These are phyloP conservation scores for Forbesichthys agassizii DNA, from an alignment of 2,113 vertebrate genomes.

Conservation along the genomic window DNA sequence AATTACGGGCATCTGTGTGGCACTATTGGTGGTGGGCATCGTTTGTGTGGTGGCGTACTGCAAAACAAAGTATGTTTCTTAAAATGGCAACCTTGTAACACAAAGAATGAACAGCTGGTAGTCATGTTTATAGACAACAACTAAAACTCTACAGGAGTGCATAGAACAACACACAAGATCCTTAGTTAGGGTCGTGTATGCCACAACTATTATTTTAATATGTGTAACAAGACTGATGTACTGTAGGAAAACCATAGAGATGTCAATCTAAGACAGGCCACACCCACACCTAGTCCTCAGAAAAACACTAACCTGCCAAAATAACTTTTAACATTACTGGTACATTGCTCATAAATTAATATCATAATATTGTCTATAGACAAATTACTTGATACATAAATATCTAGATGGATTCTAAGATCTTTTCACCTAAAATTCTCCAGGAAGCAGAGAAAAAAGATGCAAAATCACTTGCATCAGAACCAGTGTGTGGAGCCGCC, in stretches of 20 bases:
- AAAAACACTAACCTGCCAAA: background rate
- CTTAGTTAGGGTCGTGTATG: too few species aligned
- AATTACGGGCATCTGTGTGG: constrained; percentile 97
- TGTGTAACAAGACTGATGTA: too few species aligned
- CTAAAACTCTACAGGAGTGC: too few species aligned
- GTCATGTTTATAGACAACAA: background rate
- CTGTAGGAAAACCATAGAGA: too few species aligned
- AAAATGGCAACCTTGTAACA: background rate
- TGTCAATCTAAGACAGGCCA: background rate
- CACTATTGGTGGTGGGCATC: constrained; percentile 95
- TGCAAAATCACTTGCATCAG: constrained; percentile 92
- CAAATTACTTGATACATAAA: background rate
- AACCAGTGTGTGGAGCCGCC: constrained; percentile 94
- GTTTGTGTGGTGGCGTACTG: constrained; percentile 98
- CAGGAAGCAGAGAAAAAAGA: constrained; percentile 94
- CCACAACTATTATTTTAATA: too few species aligned
- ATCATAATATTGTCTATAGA: background rate
- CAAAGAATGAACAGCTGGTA: background rate
- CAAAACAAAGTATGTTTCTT: constrained; percentile 94
- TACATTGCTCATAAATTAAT: too few species aligned
- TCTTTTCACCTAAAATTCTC: constrained; percentile 15
- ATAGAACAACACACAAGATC: too few species aligned
- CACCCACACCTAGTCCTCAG: background rate
- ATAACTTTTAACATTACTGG: background rate
- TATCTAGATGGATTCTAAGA: background rate